Conservation (phyloP, 2,113 vertebrate genomes). For the Muscicapa adusta region DNA sequence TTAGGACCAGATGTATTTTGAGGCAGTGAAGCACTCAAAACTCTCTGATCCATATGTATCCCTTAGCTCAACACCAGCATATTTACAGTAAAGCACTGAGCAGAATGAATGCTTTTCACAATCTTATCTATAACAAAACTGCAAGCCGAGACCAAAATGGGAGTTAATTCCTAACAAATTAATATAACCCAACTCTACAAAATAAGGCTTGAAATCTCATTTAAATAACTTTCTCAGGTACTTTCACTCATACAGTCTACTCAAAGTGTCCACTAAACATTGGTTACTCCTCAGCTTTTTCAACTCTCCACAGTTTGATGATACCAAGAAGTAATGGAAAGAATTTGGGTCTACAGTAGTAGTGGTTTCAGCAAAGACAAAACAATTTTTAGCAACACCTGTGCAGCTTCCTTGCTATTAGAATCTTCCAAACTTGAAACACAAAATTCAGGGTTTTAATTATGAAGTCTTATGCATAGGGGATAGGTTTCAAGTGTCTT, state of each 20-base stretch:
- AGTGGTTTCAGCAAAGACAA: not conserved
- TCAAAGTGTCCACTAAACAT: not conserved
- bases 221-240: not conserved
- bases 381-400: not conserved
- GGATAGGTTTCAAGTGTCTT: not conserved
- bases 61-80: not conserved
- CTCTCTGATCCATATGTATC: not conserved
- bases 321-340: not conserved
- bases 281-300: not conserved
- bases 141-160: not conserved
- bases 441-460: not conserved
- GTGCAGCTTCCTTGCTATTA: not conserved
- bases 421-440: not conserved
- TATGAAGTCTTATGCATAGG: not conserved
- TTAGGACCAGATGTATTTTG: not conserved
- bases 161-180: not conserved
- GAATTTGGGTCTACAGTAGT: accelerated
- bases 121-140: not conserved
- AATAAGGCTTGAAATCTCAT: not conserved
- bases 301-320: not conserved
- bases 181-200: not conserved
- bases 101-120: not conserved
- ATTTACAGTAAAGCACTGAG: not conserved
- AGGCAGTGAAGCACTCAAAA: not conserved
- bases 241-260: not conserved